phyloP scores from a whole-genome alignment of 1,140 invertebrate genomes.

The Archivesica marissinica region DNA sequence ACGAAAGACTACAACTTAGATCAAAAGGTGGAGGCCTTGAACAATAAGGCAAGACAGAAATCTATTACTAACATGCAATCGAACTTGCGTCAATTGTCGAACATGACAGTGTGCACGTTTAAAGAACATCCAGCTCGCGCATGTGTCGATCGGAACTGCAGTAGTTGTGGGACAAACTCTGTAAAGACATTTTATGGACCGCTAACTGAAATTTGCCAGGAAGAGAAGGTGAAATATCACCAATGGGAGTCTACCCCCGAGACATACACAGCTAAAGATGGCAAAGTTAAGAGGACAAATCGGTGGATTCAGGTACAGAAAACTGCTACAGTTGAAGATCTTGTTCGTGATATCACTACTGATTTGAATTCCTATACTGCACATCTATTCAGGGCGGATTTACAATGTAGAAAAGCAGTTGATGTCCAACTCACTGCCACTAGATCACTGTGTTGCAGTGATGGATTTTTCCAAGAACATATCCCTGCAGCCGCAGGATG shows the following conservation, averaged over 20 bases:
- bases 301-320: constrained; percentile 26
- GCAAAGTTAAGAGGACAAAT: not conserved
- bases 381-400: constrained; percentile 33
- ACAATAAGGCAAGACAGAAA: constrained; percentile 16
- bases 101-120: constrained; percentile 43
- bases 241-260: constrained; percentile 53
- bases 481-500: constrained; percentile 36
- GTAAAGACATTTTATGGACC: constrained; percentile 26
- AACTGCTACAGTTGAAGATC: not conserved
- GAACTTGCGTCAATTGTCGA: constrained; percentile 18
- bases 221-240: constrained; percentile 15
- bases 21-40: constrained; percentile 36
- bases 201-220: not conserved
- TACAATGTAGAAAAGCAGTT: constrained; percentile 28
- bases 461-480: constrained; percentile 53
- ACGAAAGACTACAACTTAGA: constrained; percentile 58
- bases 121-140: not conserved
- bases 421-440: not conserved
- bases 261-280: constrained; percentile 21
- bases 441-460: constrained; percentile 29
- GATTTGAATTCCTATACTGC: not conserved
- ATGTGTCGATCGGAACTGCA: constrained; percentile 35
- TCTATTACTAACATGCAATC: not conserved
- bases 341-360: constrained; percentile 9
- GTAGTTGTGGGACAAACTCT: not conserved